A percentile compares a stretch with the other conserved stretches of the same genome.
phyloP scores from a whole-genome alignment of 2,113 vertebrate genomes.

The Chloroceryle aenea region DNA sequence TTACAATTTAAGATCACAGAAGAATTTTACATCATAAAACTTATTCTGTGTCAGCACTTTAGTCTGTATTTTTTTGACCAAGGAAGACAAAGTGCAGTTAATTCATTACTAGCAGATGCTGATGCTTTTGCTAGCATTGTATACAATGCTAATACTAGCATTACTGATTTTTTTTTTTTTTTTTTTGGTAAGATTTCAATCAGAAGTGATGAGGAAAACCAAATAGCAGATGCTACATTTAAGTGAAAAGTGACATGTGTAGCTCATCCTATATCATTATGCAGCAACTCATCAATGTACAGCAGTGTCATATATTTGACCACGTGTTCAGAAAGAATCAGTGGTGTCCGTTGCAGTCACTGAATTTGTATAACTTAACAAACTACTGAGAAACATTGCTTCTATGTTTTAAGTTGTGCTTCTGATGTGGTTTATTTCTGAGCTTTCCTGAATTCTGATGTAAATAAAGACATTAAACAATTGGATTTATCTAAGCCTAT shows the following conservation, averaged over 20 bases:
- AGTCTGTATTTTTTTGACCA: not conserved
- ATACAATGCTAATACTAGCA: too few species aligned
- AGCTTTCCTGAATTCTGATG: not conserved
- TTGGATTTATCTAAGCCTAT: not conserved
- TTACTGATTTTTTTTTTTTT: not conserved
- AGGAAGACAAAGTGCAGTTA: not conserved
- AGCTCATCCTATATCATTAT: not conserved
- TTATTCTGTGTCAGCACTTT: not conserved
- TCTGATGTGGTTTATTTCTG: not conserved
- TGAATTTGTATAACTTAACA: not conserved
- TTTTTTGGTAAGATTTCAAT: not conserved
- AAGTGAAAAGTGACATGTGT: not conserved
- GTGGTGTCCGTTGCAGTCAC: not conserved
- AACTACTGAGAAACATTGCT: not conserved
- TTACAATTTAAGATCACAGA: not conserved
- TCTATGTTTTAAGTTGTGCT: not conserved
- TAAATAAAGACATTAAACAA: not conserved
- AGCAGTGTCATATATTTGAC: not conserved
- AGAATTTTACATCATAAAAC: not conserved
- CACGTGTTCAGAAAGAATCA: not conserved
- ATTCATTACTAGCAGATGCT: not conserved
- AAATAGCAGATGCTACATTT: not conserved
- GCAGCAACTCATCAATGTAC: not conserved
- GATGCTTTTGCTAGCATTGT: too few species aligned
- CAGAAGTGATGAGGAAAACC: not conserved